Conservation (phyloP, 2,888 invertebrate species). For the Cancer borealis region DNA sequence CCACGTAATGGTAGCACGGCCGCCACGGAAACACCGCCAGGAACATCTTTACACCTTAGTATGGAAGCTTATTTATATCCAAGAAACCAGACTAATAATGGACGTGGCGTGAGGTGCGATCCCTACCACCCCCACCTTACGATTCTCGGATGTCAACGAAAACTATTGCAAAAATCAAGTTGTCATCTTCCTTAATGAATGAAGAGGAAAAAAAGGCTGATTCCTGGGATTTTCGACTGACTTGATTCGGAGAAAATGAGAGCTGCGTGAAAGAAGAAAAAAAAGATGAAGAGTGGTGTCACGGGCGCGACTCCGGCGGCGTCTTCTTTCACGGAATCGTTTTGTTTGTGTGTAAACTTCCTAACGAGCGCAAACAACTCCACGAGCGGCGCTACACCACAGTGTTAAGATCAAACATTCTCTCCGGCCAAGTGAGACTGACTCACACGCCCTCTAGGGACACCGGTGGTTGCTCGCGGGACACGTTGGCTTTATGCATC, state of each 20-base stretch:
- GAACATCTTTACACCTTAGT: not conserved
- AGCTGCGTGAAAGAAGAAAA: not conserved
- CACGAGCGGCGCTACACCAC: slow-evolving; percentile 66
- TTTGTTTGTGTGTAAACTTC: slow-evolving; percentile 66
- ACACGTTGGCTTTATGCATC: not conserved
- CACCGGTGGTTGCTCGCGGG: not conserved
- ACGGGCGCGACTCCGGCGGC: not conserved
- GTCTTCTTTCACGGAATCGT: slow-evolving; percentile 47
- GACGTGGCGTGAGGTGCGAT: not conserved
- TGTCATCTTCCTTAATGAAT: not conserved
- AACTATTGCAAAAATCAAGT: not conserved
- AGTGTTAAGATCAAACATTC: slow-evolving; percentile 67
- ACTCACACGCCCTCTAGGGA: slow-evolving; percentile 10
- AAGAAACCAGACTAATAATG: not conserved
- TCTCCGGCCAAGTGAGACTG: not conserved
- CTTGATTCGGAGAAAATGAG: not conserved
- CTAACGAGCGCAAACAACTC: slow-evolving; percentile 71
- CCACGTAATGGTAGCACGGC: not conserved
- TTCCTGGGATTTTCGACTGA: not conserved
- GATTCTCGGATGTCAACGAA: not conserved
- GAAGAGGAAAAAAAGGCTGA: not conserved
- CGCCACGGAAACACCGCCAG: not conserved
- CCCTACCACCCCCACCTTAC: not conserved
- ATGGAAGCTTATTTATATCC: not conserved
- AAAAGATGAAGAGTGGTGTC: not conserved